Evolutionary conservation across 1,140 invertebrate species (phyloP).

Genomic region (Ruditapes philippinarum): DNA sequence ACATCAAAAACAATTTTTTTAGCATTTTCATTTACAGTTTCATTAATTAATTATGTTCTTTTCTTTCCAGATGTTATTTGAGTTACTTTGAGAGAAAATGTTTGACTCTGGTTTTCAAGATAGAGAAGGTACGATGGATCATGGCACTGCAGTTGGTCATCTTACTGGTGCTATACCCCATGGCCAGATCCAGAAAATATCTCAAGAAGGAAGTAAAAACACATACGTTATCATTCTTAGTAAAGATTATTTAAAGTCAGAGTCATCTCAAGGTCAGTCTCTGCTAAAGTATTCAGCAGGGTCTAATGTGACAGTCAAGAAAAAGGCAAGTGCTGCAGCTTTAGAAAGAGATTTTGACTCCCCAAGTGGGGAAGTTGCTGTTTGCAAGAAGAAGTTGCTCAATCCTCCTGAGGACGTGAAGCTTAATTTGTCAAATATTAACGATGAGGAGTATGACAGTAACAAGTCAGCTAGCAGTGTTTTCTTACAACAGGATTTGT

Average conservation of each 20-base stretch:
- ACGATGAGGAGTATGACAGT: conserved; percentile 68
- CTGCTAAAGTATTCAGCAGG: conserved; percentile 14
- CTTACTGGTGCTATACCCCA: neutral
- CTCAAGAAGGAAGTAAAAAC: conserved; percentile 59
- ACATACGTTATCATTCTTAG: conserved; percentile 62
- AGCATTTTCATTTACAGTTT: no score
- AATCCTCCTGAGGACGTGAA: conserved; percentile 46
- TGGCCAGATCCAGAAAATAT: conserved; percentile 61
- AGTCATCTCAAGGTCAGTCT: neutral
- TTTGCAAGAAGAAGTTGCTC: conserved; percentile 25
- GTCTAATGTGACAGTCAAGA: neutral
- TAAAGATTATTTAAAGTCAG: conserved; percentile 55
- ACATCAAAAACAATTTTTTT: no score
- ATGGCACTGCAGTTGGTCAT: neutral
- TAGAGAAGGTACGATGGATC: neutral
- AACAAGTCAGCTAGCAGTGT: conserved; percentile 46
- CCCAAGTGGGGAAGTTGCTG: neutral
- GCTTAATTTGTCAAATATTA: conserved; percentile 59
- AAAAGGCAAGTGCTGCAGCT: neutral
- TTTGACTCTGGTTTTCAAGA: neutral
- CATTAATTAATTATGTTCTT: no score
- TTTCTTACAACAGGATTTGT: conserved; percentile 36
- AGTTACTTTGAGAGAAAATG: neutral
- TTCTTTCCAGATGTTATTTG: conserved; percentile 22
- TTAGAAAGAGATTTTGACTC: conserved; percentile 33